phyloP scores from a whole-genome alignment of 2,797 vertebrate species.

The Parauchenoglanis punctatus region DNA sequence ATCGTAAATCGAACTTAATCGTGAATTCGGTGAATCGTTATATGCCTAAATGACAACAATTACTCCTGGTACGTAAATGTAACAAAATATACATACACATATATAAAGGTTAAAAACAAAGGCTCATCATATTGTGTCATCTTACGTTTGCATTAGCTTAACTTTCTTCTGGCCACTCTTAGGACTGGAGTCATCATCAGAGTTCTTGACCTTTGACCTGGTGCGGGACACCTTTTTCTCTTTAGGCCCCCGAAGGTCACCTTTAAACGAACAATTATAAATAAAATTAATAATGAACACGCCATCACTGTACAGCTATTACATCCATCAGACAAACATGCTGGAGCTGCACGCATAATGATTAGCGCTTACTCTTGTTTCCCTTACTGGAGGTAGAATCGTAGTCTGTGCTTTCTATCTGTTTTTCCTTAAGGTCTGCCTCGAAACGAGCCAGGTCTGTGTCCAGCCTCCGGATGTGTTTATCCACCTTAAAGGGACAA shows the following conservation, averaged over 20 bases:
- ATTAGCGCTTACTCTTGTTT: constrained; percentile 83
- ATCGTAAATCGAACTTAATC: too few relatives aligned
- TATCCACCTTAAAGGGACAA: constrained; percentile 78
- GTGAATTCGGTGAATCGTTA: too few relatives aligned
- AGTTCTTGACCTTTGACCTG: constrained; percentile 86
- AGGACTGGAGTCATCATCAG: constrained; percentile 84
- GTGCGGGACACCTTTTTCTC: constrained; percentile 86
- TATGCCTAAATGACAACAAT: not conserved
- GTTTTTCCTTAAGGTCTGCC: constrained; percentile 89
- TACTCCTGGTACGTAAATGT: not conserved
- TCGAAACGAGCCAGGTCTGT: constrained; percentile 87
- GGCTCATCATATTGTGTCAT: not conserved
- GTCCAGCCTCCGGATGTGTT: constrained; percentile 82
- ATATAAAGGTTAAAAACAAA: not conserved
- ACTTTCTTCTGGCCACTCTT: constrained; percentile 86
- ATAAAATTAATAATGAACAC: not conserved
- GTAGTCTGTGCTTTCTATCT: constrained; percentile 89
- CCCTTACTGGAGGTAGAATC: constrained; percentile 90
- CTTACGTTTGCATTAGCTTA: constrained; percentile 72
- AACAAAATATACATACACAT: not conserved
- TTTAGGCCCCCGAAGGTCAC: constrained; percentile 83
- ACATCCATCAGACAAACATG: not conserved
- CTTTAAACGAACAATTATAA: constrained; percentile 30
- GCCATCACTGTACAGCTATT: not conserved
- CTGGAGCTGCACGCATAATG: not conserved